These are phyloP conservation scores for Periophthalmodon schlosseri DNA, from an alignment of 2,113 vertebrate genomes.

Conservation along the genomic window DNA sequence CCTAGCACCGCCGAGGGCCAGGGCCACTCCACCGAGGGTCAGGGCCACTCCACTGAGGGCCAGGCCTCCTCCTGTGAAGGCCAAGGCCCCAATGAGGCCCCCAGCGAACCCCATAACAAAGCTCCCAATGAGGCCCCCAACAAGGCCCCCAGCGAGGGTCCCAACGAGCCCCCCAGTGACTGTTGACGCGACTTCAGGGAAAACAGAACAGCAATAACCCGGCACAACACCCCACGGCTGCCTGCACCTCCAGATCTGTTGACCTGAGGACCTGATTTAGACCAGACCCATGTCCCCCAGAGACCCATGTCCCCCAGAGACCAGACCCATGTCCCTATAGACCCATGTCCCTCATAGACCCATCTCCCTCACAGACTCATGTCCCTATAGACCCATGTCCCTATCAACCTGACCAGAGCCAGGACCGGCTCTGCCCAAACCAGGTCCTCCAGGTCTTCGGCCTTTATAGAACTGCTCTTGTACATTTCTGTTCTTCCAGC, in stretches of 20 bases:
- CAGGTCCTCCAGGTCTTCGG: background rate
- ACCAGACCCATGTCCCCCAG: background rate
- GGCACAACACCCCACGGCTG: constrained; percentile 58
- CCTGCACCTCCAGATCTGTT: background rate
- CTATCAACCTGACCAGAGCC: too few species aligned
- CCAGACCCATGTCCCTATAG: background rate
- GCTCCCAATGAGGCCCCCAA: constrained; percentile 26
- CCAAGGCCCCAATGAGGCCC: constrained; percentile 2
- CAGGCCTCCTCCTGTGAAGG: constrained; percentile 19
- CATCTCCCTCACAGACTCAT: too few species aligned
- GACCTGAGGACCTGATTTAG: background rate
- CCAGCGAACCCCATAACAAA: constrained; percentile 21
- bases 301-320: background rate
- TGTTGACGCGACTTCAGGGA: constrained; percentile 71
- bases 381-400: too few species aligned
- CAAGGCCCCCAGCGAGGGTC: constrained; percentile 3
- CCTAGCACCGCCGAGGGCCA: background rate
- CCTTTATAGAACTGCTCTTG: background rate
- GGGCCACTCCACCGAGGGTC: constrained; percentile 1
- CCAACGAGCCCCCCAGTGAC: constrained; percentile 67
- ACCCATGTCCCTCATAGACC: too few species aligned
- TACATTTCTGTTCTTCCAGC: background rate
- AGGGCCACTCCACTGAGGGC: background rate
- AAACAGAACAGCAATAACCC: constrained; percentile 74
- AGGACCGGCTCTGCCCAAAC: background rate